Base-by-base conservation (phyloP, 2,113 vertebrate species). In the Apteryx mantelli region DNA sequence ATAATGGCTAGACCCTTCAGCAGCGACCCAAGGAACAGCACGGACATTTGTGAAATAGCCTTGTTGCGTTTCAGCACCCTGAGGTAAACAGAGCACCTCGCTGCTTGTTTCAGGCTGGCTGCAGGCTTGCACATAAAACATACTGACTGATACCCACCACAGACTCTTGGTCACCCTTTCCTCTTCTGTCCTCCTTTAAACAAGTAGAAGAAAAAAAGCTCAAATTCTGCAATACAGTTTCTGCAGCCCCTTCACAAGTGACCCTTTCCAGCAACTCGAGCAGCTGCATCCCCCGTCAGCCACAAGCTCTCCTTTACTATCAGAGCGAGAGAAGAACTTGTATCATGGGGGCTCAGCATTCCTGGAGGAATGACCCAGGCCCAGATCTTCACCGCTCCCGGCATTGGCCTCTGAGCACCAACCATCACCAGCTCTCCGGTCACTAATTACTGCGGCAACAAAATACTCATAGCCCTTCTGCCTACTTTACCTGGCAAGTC, bases 391-490 rank as follows among this genome's bases (percentile, higher is more conserved):
- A 6, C 34, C 40, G 24, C 64, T 74, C 26, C 55, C 79, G 77
- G 2, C 7, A 8, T 3, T 53, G 55, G 32, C 42, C 44, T 60
- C 1, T 6, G 64, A 77, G 44, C 30, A 81, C 1, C 21, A 75
- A 22, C 14, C 8, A 60, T 56, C 68, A 48, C 3, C 20, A 53
- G 36, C 3, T 86, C 30, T 63, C 48, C 4, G 28, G 17, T 17
- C 2, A 14, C 1, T 1, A 40, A 15, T 50, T 53, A n/a, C 32
- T 2, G 2, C 21, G 19, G 9, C 34, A 44, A 76, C 3, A 11
- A 42, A 68, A 13, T 8, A 20, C 48, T 19, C 40, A 44, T n/a
- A 70, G 36, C 5, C 65, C 19, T 53, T 55, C 65, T 1, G 1
- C 22, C 22, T 55, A 30, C 42, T 60, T 83, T 64, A 46, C 36